Base-by-base conservation (phyloP, 2,888 invertebrate genomes). In the Brachyptera risi region DNA sequence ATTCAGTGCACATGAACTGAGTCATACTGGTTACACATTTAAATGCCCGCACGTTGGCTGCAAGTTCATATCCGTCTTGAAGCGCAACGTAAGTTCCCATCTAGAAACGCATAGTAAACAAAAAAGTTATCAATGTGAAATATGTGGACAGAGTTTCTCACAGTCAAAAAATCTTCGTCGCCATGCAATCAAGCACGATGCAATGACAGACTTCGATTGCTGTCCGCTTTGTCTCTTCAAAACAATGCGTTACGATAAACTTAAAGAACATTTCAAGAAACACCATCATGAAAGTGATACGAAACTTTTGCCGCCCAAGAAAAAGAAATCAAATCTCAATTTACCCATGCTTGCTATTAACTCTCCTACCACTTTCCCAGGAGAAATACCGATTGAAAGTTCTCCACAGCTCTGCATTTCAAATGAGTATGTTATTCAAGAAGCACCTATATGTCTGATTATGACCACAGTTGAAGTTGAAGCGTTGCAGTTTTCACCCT, bases 71-170 rank as follows among this genome's bases (percentile, higher is more conserved):
- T 75, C 81, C 0, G 76, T 76, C 61, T 76, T 80, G n/a, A 77
- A 77, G 61, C 79, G 79, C 65, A 80, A 81, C 66, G 72, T 81
- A 51, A 79, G 80, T 65, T 74, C 79, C 37, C 82, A 82, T 65
- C 74, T 79, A 65, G 73, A 77, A 44, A 81, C 80, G 0, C 82
- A 82, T 64, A 79, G 78, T 2, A 78, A 79, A 59, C 80, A 80
- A 38, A 78, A 78, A 19, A 78, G 80, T 1, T 80, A 80, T 64
- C 79, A 81, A 56, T 82, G 82, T 68, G 81, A 81, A 65, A 73
- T 81, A 3, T 82, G 82, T 67, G 81, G 81, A 3, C 78, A 78
- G 56, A 76, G 78, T 58, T 82, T 82, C 67, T 80, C 80, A 7
- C 76, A 81, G 63, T 75, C 75, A 56, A 81, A 81, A 68, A 82